Base-by-base conservation (phyloP, 2,113 vertebrate genomes). In the Cervus canadensis region DNA sequence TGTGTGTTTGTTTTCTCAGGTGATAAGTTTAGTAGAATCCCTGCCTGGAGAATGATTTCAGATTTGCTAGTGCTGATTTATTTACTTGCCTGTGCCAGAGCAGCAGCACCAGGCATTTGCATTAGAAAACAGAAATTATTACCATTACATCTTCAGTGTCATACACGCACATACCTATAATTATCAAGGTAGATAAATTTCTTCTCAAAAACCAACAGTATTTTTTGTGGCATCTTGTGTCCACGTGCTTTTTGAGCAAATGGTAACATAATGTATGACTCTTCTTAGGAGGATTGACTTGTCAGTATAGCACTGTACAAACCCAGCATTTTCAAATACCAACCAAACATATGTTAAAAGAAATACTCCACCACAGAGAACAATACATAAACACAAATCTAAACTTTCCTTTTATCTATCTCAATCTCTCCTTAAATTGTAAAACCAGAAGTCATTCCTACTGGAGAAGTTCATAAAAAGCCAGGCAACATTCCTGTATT, bases 11-110 rank as follows among this genome's bases (percentile, higher is more conserved):
- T 88, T 97, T 94, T 78, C 94, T 94, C 94, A n/a, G 90, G 83
- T 96, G 93, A 98, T 98, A 97, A 96, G 91, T 96, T 93, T 88
- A 98, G 87, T n/a, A 97, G 84, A 94, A 87, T 94, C 89, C 84
- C 91, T 91, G 89, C 97, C 90, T 94, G n/a, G 14, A 98, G 92
- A 98, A 67, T 81, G 76, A 89, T 93, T 93, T 97, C 97, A 28
- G 33, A 91, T 89, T 97, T 94, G 83, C 74, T 94, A 36, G 86
- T 52, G 36, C 59, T 97, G 93, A 98, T 96, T 93, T 98, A 97
- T 94, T 92, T 78, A 87, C 81, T 88, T 33, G 54, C 78, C 98
- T 82, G 91, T 21, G 91, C 57, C 96, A 87, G 14, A 91, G 91
- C 2, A 50, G 50, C 81, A 89, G 59, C 28, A 64, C 30, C 48